Conservation (phyloP, 2,888 invertebrate genomes). For the Tolmerus cingulatus region DNA sequence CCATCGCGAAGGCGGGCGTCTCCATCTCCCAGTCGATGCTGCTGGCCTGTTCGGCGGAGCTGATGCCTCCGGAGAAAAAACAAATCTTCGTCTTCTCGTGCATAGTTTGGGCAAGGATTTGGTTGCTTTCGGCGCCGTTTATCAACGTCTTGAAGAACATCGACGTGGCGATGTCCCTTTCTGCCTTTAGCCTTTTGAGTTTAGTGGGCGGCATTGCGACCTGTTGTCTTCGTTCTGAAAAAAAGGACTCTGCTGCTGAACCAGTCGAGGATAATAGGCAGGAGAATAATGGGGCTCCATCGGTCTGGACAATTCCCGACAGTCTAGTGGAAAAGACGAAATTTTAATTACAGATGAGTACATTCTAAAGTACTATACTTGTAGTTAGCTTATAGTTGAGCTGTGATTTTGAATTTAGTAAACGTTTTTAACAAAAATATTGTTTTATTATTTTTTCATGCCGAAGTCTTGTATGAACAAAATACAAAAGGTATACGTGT, state of each 20-base stretch:
- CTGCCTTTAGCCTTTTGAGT: slow-evolving; percentile 58
- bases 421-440: background rate
- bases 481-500: no score
- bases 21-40: slow-evolving; percentile 63
- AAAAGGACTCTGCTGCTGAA: background rate
- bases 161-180: slow-evolving; percentile 59
- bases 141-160: slow-evolving; percentile 60
- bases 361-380: background rate
- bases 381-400: background rate
- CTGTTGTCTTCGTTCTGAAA: background rate
- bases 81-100: slow-evolving; percentile 61
- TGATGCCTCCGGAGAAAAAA: slow-evolving; percentile 60
- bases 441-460: background rate
- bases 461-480: background rate
- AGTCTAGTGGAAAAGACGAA: slow-evolving; percentile 9
- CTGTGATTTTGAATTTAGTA: background rate
- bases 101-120: slow-evolving; percentile 61
- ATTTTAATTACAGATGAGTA: background rate
- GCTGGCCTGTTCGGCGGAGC: slow-evolving; percentile 61
- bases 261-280: background rate
- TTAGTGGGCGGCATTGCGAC: slow-evolving; percentile 58
- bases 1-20: slow-evolving; percentile 61
- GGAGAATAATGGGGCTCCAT: background rate
- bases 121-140: slow-evolving; percentile 62
- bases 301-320: slow-evolving; percentile 2